These are phyloP conservation scores for Tortrix viridana DNA, from an alignment of 2,888 invertebrate genomes.

Conservation along the genomic window DNA sequence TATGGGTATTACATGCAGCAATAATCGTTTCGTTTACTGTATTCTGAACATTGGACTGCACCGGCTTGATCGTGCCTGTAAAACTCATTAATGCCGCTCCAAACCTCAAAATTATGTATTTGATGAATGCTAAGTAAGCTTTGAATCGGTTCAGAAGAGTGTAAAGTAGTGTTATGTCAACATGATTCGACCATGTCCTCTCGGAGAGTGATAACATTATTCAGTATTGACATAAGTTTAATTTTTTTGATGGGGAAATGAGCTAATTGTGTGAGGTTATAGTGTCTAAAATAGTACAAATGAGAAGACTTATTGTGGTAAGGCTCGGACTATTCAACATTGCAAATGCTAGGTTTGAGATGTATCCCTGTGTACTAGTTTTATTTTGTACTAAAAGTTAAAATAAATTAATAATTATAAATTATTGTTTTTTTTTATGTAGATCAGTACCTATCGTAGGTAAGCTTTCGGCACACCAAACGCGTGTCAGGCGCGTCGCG, in stretches of 20 bases:
- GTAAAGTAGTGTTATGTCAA: conserved; percentile 67
- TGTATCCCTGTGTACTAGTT: conserved; percentile 85
- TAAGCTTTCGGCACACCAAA: no score
- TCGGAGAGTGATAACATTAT: conserved; percentile 82
- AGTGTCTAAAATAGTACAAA: conserved; percentile 86
- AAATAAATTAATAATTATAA: conserved; percentile 82
- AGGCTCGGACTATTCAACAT: conserved; percentile 84
- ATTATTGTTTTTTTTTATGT: conserved; percentile 14
- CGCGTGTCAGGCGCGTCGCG: no score
- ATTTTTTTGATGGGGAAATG: conserved; percentile 75
- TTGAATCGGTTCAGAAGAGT: conserved; percentile 66
- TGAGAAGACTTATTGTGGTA: conserved; percentile 85
- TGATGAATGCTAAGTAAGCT: conserved; percentile 67
- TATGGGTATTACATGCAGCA: conserved; percentile 25
- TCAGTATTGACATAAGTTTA: conserved; percentile 77
- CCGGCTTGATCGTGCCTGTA: conserved; percentile 82
- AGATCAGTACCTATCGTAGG: no score
- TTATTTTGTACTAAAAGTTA: conserved; percentile 85
- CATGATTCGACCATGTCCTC: conserved; percentile 66
- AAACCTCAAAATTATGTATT: conserved; percentile 82
- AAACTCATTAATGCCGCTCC: conserved; percentile 82
- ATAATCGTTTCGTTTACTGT: conserved; percentile 58
- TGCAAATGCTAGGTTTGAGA: conserved; percentile 85
- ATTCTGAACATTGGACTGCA: conserved; percentile 78
- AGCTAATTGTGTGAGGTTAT: conserved; percentile 82